Conservation (phyloP, 2,888 invertebrate genomes). For the Periphyllus acericola region DNA sequence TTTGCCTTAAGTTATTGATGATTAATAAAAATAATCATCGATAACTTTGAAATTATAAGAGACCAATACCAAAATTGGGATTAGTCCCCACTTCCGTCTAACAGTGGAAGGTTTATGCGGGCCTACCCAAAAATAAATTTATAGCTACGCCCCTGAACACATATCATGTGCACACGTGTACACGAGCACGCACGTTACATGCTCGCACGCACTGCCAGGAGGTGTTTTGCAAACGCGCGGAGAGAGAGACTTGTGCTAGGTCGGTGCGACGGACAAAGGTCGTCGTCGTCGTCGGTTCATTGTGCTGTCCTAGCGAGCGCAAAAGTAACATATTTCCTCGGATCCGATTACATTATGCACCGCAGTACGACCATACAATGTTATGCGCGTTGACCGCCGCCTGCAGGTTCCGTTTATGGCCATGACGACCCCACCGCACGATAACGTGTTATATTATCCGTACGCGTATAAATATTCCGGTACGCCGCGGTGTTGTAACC, state of each 20-base stretch:
- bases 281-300: slow-evolving; percentile 4
- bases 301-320: slow-evolving; percentile 33
- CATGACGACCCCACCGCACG: slow-evolving; percentile 19
- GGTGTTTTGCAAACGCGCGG: background rate
- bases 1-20: no score
- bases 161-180: no score
- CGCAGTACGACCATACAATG: background rate
- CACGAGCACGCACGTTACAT: no score
- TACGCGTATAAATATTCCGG: background rate
- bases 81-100: no score
- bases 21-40: no score
- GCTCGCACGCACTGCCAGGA: background rate
- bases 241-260: background rate
- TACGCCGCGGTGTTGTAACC: background rate
- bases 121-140: no score
- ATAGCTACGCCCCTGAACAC: no score
- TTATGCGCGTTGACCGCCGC: slow-evolving; percentile 20
- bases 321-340: slow-evolving; percentile 32
- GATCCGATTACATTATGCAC: background rate
- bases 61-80: no score
- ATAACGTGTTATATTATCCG: slow-evolving; percentile 38
- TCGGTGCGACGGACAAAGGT: background rate
- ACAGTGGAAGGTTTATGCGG: no score
- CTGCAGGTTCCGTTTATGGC: slow-evolving; percentile 51
- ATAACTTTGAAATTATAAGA: no score